Evolutionary conservation across 1,140 invertebrate genomes (phyloP), one percentile per base, ranked within the genome.

Genomic region (Caerostris extrusa): DNA sequence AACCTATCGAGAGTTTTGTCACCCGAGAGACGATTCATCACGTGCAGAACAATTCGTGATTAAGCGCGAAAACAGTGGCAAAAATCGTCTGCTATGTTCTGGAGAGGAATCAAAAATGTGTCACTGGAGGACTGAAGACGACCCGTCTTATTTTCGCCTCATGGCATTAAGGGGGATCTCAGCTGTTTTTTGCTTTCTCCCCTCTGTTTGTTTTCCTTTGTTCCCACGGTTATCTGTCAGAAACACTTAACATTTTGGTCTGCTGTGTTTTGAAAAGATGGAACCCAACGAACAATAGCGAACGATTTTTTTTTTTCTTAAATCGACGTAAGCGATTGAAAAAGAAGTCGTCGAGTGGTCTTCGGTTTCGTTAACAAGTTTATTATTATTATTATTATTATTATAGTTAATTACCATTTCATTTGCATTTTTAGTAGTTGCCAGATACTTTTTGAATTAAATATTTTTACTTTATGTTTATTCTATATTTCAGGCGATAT

Each of bases 51-150:
- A 77, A 77, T 77, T 77, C 34, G 50, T 34, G 61, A 64, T 64
- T 64, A 64, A 64, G 67, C 67, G 67, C 67, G 67, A 69, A 5
- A 69, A n/a, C 71, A 50, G 71, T 77, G 71, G 71, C 71, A 77
- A 12, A 77, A 77, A 3, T 53, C 71, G 34, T 77, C 71, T 77
- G 71, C 10, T 50, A 77, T 77, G 71, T 53, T 10, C 71, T 77
- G 71, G 71, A 34, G 7, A 10, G 5, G 4, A 8, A 12, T 77
- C 71, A 77, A 77, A 50, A 77, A 77, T 50, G 71, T 77, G 71
- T 77, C 71, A 77, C 71, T 14, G 8, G 34, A 19, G 71, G 12
- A 10, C 34, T 34, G 19, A 53, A 53, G 71, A 53, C 10, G 53
- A 77, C 50, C 71, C 71, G 12, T 77, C 71, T 77, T 77, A 50